Base-by-base conservation (phyloP, 1,140 invertebrate genomes). In the Cotesia glomerata region DNA sequence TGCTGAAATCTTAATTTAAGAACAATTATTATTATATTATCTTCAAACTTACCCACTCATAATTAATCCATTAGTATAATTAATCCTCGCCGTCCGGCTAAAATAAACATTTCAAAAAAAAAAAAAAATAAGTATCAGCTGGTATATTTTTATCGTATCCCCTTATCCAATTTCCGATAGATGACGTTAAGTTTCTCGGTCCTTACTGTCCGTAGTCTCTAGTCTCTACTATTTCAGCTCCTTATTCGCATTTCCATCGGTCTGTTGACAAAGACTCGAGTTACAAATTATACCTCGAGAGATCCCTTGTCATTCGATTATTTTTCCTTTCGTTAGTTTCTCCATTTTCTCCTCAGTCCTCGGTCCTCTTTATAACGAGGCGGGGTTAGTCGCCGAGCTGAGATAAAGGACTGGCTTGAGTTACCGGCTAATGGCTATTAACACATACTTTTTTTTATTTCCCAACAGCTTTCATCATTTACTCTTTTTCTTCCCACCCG, bases 261-360 rank as follows among this genome's bases (percentile, higher is more conserved):
- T 18, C 18, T 58, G 56, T 58, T 58, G 56, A 58, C 56, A 18
- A 58, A 58, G 14, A 58, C n/a, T 58, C 56, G 9, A 18, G 56
- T 58, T 58, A 58, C 56, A 58, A 58, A 58, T 58, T 58, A 58
- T 58, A 58, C 18, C 56, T 18, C 5, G 56, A 58, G 16, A 54
- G 56, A 58, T 58, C 14, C 56, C 18, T 58, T 58, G 56, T 58
- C 16, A 58, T 58, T 58, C 56, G 18, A 58, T 58, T 58, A 58
- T 45, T 18, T 58, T 58, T 58, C 16, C 18, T 58, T 58, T 58
- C 56, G 18, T 58, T 58, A 58, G 56, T 58, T 32, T 58, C 18
- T 26, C 4, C 16, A 18, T 58, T 18, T 9, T 58, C 16, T 58
- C 26, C 14, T 58, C 18, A 18, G 52, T 54, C 3, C 13, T 49